phyloP scores from a whole-genome alignment of 1,140 invertebrate species.

The Bathynomus jamesi region DNA sequence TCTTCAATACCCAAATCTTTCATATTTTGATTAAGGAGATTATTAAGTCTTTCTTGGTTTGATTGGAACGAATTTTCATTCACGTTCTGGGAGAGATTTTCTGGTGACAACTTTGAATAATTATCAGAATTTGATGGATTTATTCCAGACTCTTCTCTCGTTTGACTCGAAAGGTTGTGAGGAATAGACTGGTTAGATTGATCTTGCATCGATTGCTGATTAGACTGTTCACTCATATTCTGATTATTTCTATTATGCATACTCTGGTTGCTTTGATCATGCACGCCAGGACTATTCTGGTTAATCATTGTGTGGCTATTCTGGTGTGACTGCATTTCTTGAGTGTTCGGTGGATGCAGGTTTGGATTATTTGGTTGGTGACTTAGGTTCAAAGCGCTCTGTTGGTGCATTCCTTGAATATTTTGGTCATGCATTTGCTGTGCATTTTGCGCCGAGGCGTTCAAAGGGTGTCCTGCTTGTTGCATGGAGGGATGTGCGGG shows the following conservation, averaged over 20 bases:
- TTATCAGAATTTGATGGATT: not conserved
- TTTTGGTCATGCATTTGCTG: not conserved
- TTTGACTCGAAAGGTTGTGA: not conserved
- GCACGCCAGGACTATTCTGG: not conserved
- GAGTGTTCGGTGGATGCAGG: not conserved
- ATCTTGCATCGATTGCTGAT: too few species aligned
- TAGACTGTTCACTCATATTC: too few species aligned
- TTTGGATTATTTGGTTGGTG: not conserved
- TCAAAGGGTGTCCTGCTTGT: not conserved
- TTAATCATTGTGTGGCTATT: not conserved
- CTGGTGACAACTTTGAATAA: not conserved
- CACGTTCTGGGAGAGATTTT: not conserved
- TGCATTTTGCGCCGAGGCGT: not conserved
- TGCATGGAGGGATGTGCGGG: conserved; percentile 2
- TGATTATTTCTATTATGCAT: not conserved
- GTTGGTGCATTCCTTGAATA: not conserved
- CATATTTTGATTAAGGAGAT: not conserved
- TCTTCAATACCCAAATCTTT: not conserved
- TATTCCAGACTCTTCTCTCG: not conserved
- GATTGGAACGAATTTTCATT: not conserved
- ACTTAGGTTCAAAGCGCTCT: not conserved
- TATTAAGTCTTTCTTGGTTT: not conserved
- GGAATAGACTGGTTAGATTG: not conserved
- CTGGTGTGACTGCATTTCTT: not conserved
- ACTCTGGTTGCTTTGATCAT: not conserved